Evolutionary conservation across 2,888 invertebrate species (phyloP).

Genomic region (Cephus pygmeus): DNA sequence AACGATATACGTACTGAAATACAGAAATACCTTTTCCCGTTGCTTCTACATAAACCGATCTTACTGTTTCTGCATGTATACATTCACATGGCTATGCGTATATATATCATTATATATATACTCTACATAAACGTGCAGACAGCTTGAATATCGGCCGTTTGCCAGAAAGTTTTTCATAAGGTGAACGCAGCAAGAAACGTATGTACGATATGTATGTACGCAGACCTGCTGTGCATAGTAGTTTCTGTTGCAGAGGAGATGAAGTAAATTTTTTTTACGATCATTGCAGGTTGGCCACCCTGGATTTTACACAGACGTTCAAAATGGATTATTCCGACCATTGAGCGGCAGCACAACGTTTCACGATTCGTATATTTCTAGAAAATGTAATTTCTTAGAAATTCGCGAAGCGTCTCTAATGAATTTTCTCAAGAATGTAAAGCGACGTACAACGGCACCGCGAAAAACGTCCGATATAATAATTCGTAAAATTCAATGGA

Average conservation of each 20-base stretch:
- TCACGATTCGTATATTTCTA: background rate
- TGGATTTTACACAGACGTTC: background rate
- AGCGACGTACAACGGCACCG: background rate
- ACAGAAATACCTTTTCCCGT: background rate
- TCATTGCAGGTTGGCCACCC: background rate
- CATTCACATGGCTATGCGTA: background rate
- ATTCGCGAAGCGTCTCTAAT: background rate
- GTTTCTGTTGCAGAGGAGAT: background rate
- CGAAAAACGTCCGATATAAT: no score
- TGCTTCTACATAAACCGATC: background rate
- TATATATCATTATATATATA: background rate
- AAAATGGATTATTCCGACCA: background rate
- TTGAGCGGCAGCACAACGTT: background rate
- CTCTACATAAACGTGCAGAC: background rate
- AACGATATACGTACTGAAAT: background rate
- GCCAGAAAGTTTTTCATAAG: background rate
- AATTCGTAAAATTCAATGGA: no score
- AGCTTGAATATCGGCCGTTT: background rate
- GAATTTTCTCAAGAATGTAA: background rate
- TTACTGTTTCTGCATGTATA: background rate
- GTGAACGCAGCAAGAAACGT: background rate
- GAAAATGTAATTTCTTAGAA: background rate
- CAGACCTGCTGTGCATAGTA: background rate
- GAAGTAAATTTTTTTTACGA: background rate
- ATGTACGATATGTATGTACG: background rate